phyloP scores from a whole-genome alignment of 2,888 invertebrate genomes.

The Ommatoiulus sabulosus region DNA sequence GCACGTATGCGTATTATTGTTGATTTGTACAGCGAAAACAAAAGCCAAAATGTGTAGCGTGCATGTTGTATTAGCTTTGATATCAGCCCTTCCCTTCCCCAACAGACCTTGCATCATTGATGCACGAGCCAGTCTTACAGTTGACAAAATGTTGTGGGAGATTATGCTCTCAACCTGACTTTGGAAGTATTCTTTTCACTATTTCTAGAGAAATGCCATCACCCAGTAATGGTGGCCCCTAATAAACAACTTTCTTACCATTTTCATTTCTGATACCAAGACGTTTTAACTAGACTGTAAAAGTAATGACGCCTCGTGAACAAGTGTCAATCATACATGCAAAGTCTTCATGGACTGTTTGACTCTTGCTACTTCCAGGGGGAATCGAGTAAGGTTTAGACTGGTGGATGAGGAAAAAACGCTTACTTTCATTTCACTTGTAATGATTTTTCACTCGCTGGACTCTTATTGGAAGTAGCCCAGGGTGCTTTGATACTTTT shows the following conservation, averaged over 20 bases:
- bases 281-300: not conserved
- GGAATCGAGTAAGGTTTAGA: too few relatives aligned
- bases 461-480: too few relatives aligned
- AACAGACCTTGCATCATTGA: not conserved
- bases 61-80: not conserved
- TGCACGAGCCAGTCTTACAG: constrained; percentile 21
- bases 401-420: too few relatives aligned
- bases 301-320: too few relatives aligned
- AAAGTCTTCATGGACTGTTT: too few relatives aligned
- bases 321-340: too few relatives aligned
- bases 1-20: constrained; percentile 39
- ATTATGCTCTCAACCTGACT: not conserved
- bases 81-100: not conserved
- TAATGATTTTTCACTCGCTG: too few relatives aligned
- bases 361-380: too few relatives aligned
- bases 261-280: not conserved
- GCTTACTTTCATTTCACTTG: too few relatives aligned
- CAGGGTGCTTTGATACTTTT: too few relatives aligned
- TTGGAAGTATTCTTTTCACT: not conserved
- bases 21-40: constrained; percentile 31
- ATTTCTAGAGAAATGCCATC: not conserved
- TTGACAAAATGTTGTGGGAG: not conserved
- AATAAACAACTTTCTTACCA: not conserved
- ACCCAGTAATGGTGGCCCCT: not conserved
- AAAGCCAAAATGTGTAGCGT: constrained; percentile 40